These are phyloP conservation scores for Allolobophora icterica DNA, from an alignment of 2,888 invertebrate species.

Conservation along the genomic window DNA sequence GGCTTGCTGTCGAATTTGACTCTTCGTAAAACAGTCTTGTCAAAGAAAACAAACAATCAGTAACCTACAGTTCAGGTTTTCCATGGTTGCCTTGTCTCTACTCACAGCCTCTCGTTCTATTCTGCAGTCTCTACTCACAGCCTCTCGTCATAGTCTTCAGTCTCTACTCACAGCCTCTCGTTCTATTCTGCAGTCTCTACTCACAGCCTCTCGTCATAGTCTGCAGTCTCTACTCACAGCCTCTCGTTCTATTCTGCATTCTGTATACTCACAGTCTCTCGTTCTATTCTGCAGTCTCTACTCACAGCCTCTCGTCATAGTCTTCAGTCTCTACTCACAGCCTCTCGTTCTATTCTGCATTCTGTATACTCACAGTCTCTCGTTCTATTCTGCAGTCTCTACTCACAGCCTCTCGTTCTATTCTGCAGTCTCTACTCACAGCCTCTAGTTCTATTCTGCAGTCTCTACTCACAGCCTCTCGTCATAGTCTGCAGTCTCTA, in stretches of 20 bases:
- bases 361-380: background rate
- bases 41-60: background rate
- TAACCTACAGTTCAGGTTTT: background rate
- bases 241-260: background rate
- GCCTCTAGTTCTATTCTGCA: background rate
- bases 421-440: background rate
- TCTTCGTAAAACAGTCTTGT: slow-evolving; percentile 4
- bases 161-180: background rate
- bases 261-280: background rate
- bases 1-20: background rate
- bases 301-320: too few species aligned
- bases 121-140: background rate
- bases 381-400: background rate
- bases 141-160: background rate
- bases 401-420: background rate
- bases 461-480: too few species aligned
- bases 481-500: too few species aligned
- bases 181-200: too few species aligned
- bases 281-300: too few species aligned
- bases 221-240: background rate
- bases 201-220: too few species aligned
- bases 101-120: background rate
- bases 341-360: background rate
- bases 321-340: background rate
- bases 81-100: background rate